Base-by-base conservation (phyloP, 2,888 invertebrate species). In the Limnephilus lunatus region DNA sequence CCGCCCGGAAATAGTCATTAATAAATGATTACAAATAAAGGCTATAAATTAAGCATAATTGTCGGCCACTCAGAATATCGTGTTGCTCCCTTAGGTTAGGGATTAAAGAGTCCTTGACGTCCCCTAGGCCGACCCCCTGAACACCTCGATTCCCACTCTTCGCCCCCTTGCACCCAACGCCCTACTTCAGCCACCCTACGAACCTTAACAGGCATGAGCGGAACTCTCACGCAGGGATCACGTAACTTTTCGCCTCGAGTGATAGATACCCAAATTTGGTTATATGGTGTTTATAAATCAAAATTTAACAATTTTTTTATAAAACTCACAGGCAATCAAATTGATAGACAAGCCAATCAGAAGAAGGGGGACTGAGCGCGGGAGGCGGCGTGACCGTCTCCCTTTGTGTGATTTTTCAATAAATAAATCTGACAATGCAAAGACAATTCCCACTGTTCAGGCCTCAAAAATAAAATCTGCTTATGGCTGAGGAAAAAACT, bases 91-190 rank as follows among this genome's bases (percentile, higher is more conserved):
- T 35, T 80, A 91, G 92, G 92, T 92, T 92, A 92, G 91, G 90
- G 91, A 91, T 90, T 90, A 87, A 91, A 91, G 87, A 91, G 91
- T 90, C 90, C 92, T 92, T 91, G 92, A 92, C 90, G 39, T 81
- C 89, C 80, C 81, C 81, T 81, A n/a, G n/a, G 68, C 68, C 25
- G 68, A 25, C 68, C 68, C 9, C 25, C 68, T 68, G 68, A n/a
- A 68, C 68, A 68, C 68, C 25, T 68, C 68, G 68, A 68, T 7
- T n/a, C 68, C 68, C 68, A 25, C 25, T 25, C 9, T n/a, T 25
- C 25, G 9, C 68, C 68, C n/a, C 68, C 68, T 25, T 7, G 25
- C 25, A 68, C 68, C 68, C 80, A 30, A 48, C 89, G 68, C 89
- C 89, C 83, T 68, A 85, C 80, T 35, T 89, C 68, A 89, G 81